A percentile compares a stretch with the other conserved stretches of the same genome.
Conservation (phyloP, 2,888 invertebrate genomes). For the Polydrusus tereticollis region DNA sequence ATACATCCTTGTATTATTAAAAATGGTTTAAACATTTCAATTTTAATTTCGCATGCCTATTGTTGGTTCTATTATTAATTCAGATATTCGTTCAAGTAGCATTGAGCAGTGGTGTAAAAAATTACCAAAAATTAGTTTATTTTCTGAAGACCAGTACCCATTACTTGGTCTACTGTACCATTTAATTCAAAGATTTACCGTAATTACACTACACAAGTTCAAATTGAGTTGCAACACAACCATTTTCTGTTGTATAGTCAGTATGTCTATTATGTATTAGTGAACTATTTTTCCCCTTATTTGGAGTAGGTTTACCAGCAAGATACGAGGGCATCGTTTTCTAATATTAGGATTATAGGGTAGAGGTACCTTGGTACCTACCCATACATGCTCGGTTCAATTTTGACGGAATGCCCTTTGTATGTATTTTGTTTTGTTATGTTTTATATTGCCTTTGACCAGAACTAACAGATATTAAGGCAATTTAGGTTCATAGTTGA, state of each 20-base stretch:
- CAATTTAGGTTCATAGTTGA: no score
- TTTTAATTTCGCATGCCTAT: not conserved
- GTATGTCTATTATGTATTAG: not conserved
- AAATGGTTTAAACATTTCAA: not conserved
- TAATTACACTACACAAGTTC: conserved; percentile 23
- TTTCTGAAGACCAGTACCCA: not conserved
- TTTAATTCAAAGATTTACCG: conserved; percentile 26
- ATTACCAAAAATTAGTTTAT: not conserved
- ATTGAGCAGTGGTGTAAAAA: not conserved
- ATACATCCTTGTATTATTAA: not conserved
- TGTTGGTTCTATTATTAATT: not conserved
- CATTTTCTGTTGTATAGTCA: not conserved
- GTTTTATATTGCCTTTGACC: no score
- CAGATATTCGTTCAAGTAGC: not conserved
- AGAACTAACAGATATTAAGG: no score
- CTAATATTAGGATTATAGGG: no score
- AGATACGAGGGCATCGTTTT: no score
- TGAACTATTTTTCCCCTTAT: not conserved
- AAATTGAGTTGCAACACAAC: conserved; percentile 6
- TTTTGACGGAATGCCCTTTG: no score
- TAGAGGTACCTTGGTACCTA: no score
- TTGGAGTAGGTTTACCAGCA: not conserved
- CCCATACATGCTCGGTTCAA: no score
- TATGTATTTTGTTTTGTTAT: no score
- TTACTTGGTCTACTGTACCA: conserved; percentile 20